phyloP scores from a whole-genome alignment of 30 jellyfish, hydroid and myxozoan species.

The Catostylus mosaicus region DNA sequence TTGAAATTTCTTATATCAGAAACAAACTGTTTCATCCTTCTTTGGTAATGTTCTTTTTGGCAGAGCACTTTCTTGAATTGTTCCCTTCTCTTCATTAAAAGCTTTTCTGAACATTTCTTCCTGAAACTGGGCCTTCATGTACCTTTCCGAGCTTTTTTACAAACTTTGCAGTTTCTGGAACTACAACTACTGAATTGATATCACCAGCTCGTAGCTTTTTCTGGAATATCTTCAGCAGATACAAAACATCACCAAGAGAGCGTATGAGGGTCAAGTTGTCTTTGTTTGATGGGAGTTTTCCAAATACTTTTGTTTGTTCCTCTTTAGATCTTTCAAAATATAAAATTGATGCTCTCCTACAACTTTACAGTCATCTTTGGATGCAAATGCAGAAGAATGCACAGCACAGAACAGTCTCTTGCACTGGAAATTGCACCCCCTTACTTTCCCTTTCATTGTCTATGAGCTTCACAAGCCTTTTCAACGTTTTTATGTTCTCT shows the following conservation, averaged over 20 bases:
- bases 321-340: constrained; percentile 15
- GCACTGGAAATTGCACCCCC: constrained; percentile 46
- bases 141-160: constrained; percentile 35
- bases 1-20: constrained; percentile 45
- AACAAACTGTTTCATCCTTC: constrained; percentile 49
- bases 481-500: constrained; percentile 44
- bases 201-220: constrained; percentile 38
- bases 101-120: constrained; percentile 26
- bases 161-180: constrained; percentile 21
- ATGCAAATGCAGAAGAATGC: constrained; percentile 53
- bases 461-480: constrained; percentile 31
- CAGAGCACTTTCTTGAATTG: constrained; percentile 44
- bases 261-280: constrained; percentile 47
- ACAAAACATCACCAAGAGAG: constrained; percentile 43
- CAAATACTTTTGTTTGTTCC: constrained; percentile 36
- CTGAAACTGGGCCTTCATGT: constrained; percentile 38
- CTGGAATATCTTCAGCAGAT: constrained; percentile 36
- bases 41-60: constrained; percentile 44
- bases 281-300: constrained; percentile 50
- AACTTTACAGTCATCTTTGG: constrained; percentile 41
- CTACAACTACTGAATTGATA: constrained; percentile 16
- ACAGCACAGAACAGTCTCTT: constrained; percentile 56
- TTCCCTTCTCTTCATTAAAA: constrained; percentile 49
- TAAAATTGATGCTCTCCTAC: constrained; percentile 25
- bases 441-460: constrained; percentile 32